A percentile compares a stretch with the other conserved stretches of the same genome.
Conservation (phyloP, 2,888 invertebrate genomes). For the Lasioglossum vierecki region DNA sequence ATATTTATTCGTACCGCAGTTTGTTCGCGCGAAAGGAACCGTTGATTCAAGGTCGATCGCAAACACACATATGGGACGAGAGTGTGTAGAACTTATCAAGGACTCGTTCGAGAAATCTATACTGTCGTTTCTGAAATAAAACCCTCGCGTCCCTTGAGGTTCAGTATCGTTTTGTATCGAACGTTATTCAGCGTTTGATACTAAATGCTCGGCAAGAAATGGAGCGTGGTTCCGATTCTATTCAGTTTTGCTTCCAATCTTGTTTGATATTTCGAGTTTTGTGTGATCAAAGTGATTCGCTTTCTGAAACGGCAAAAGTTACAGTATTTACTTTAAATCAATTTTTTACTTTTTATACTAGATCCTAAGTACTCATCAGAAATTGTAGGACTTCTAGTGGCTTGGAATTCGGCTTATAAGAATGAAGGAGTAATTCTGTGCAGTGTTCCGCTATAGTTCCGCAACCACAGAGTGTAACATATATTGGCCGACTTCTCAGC, state of each 20-base stretch:
- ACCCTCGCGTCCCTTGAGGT: constrained; percentile 25
- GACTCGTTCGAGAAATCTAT: constrained; percentile 34
- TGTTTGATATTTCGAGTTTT: neutral
- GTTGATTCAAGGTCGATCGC: constrained; percentile 26
- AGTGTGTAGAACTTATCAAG: constrained; percentile 34
- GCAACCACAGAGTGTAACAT: neutral
- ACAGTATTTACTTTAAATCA: neutral
- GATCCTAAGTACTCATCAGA: neutral
- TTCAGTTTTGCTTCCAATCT: neutral
- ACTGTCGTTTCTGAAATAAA: constrained; percentile 25
- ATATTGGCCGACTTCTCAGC: neutral
- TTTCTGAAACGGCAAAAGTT: neutral
- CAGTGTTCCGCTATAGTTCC: neutral
- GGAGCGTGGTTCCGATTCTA: neutral
- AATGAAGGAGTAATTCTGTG: neutral
- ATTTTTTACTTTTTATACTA: neutral
- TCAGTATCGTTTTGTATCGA: constrained; percentile 30
- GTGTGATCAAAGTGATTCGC: neutral
- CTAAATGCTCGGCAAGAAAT: neutral
- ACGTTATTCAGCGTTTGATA: constrained; percentile 22
- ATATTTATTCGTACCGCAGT: constrained; percentile 68
- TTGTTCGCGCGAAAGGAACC: constrained; percentile 42
- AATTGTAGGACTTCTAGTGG: neutral
- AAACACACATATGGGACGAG: constrained; percentile 22
- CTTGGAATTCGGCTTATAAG: neutral